Evolutionary conservation across 64 coral and sea anemone genomes (phyloP).

Genomic region (Stylophora pistillata): DNA sequence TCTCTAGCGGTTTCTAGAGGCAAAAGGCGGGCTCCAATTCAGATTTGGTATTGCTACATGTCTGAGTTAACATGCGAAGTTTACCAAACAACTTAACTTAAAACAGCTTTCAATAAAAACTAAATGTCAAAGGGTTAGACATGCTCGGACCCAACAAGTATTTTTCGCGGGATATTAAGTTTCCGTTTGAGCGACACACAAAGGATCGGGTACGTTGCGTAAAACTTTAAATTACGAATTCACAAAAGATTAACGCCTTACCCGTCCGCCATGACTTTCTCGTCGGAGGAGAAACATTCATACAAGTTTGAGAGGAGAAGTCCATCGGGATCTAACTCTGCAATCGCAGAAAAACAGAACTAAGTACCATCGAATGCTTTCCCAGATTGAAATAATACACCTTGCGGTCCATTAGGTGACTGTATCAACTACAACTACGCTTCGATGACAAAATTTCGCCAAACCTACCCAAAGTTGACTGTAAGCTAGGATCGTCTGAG

Average conservation of each 20-base stretch:
- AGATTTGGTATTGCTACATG: too few species aligned
- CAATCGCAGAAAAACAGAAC: not conserved
- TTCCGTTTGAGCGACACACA: not conserved
- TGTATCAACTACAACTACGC: not conserved
- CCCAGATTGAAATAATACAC: not conserved
- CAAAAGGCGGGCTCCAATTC: too few species aligned
- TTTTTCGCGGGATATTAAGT: slow-evolving; percentile 17
- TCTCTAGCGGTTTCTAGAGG: too few species aligned
- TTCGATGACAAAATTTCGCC: not conserved
- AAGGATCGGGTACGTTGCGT: not conserved
- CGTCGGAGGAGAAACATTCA: slow-evolving; percentile 8
- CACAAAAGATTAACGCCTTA: slow-evolving; percentile 1
- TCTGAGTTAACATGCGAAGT: too few species aligned
- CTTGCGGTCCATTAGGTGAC: not conserved
- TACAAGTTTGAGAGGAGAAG: slow-evolving; percentile 3
- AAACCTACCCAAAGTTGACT: not conserved
- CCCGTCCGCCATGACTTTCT: slow-evolving; percentile 7
- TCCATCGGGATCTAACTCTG: slow-evolving; percentile 22
- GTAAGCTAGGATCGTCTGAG: slow-evolving; percentile 20
- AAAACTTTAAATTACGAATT: not conserved
- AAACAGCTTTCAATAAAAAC: not conserved
- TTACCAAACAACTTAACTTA: too few species aligned
- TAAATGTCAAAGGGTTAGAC: not conserved
- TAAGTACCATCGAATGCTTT: too few species aligned
- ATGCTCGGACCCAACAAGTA: not conserved